Base-by-base conservation (phyloP, 2,113 vertebrate species). In the Tenrec ecaudatus region DNA sequence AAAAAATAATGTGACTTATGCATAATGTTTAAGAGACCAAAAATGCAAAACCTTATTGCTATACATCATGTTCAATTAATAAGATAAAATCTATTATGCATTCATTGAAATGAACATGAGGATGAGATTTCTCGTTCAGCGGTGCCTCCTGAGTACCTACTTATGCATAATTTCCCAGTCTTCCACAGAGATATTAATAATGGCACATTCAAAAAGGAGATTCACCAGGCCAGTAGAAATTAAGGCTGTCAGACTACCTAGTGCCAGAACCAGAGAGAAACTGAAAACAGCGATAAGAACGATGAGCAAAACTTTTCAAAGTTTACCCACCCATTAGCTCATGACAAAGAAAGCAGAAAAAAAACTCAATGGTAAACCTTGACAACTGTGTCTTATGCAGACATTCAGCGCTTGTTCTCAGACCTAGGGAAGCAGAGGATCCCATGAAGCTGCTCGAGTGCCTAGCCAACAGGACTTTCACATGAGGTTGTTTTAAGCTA, bases 1-100 rank as follows among this genome's bases (percentile, higher is more conserved):
- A 80, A 81, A 96, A 95, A 91, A 78, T 58, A 89, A 86, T 73
- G 23, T 68, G 82, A 58, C 64, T 71, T 83, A 36, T 64, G 17
- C 88, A 36, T 69, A 83, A 92, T 66, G 58, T 86, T 96, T 89
- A 83, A 95, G 23, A 93, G 76, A 5, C 5, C 3, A 40, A 47
- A 87, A 33, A 84, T 43, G 40, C 47, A 88, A 86, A 89, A 23
- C 25, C 36, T 47, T 93, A 69, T 33, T 69, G 9, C 11, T 82
- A 83, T 40, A 93, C 19, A 88, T 36, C 22, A 3, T 77, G 7
- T 62, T 82, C 36, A 88, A 84, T 33, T 78, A 84, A 27, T 79
- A 89, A 87, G 60, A 93, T 36, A 91, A 96, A 95, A 78, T 71
- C 20, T 89, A n/a, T 40, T 71, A n/a, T 10, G 17, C 1, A 62